A percentile compares a stretch with the other conserved stretches of the same genome.
These are phyloP conservation scores for Dendrocopos noguchii DNA, from an alignment of 2,113 vertebrate species.

Conservation along the genomic window DNA sequence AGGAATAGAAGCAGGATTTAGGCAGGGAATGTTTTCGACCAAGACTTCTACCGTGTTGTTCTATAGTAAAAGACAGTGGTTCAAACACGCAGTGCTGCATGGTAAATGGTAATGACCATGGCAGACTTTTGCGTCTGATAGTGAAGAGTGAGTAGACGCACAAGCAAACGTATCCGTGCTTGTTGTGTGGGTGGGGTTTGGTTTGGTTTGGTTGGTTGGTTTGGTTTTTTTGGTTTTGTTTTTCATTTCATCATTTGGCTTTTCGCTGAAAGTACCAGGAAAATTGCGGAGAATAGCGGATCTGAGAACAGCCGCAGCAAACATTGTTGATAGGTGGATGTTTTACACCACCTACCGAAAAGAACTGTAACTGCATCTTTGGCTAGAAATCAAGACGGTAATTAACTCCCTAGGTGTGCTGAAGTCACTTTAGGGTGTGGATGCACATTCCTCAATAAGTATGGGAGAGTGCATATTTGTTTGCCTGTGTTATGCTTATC, in stretches of 20 bases:
- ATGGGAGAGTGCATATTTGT: not conserved
- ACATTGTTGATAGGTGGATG: not conserved
- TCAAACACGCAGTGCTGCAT: not conserved
- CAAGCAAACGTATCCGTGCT: not conserved
- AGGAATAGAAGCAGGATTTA: not conserved
- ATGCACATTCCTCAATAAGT: not conserved
- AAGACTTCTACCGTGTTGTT: not conserved
- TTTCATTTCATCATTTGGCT: not conserved
- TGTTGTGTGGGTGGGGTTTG: accelerated
- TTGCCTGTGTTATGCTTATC: not conserved
- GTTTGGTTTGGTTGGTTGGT: too few species aligned
- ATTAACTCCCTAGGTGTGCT: not conserved
- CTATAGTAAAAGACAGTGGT: not conserved
- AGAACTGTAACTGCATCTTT: not conserved
- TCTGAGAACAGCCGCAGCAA: accelerated
- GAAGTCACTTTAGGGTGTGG: not conserved
- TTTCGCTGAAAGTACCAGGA: not conserved
- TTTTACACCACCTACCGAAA: not conserved
- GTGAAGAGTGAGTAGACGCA: accelerated
- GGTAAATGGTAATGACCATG: not conserved
- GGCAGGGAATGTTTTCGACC: too few species aligned
- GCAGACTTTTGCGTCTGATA: not conserved
- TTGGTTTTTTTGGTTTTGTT: not conserved
- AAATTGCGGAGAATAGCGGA: not conserved
- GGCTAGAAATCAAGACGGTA: accelerated